Conservation (phyloP, 2,888 invertebrate species). For the Lymantria monacha region DNA sequence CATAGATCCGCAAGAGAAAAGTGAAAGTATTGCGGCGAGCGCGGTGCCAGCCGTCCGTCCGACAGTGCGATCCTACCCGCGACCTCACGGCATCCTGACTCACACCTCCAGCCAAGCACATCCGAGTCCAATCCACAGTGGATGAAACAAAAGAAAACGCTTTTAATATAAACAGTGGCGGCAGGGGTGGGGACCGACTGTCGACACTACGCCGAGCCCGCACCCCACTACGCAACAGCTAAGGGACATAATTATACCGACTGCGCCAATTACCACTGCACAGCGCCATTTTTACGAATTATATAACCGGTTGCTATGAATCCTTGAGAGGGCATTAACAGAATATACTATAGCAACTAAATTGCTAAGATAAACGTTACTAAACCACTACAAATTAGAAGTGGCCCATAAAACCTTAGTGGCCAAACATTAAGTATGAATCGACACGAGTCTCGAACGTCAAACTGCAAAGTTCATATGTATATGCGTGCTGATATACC, state of each 20-base stretch:
- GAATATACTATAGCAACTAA: not conserved
- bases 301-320: not conserved
- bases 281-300: not conserved
- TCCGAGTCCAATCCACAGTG: constrained; percentile 79
- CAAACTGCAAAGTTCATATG: no score
- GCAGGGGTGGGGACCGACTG: constrained; percentile 7
- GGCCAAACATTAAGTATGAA: no score
- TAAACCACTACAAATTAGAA: no score
- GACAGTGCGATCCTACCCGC: constrained; percentile 45
- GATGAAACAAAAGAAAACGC: constrained; percentile 81
- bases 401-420: no score
- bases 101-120: constrained; percentile 70
- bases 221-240: not conserved
- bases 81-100: constrained; percentile 53
- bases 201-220: not conserved
- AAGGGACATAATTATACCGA: not conserved
- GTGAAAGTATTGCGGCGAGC: constrained; percentile 18
- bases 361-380: no score
- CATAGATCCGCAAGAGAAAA: constrained; percentile 41
- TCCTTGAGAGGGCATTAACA: not conserved
- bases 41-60: constrained; percentile 5
- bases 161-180: constrained; percentile 60
- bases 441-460: no score
- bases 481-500: no score
- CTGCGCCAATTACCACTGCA: not conserved